A percentile compares a stretch with the other conserved stretches of the same genome.
Evolutionary conservation across 2,113 vertebrate genomes (phyloP).

Genomic region (Hypanus sabinus): DNA sequence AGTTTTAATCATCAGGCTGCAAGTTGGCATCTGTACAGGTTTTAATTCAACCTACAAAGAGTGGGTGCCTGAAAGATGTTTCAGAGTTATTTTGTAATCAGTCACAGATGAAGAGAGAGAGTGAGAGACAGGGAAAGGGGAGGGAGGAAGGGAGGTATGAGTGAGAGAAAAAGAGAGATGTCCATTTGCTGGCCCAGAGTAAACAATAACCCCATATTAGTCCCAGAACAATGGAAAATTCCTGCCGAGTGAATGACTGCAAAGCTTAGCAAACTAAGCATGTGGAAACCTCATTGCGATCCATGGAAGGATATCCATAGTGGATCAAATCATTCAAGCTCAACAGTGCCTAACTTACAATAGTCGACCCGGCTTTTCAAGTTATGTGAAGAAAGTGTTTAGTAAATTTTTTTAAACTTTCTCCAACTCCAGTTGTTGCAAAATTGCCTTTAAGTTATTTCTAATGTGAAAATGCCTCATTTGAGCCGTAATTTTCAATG

Average conservation of each 20-base stretch:
- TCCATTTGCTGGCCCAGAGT: slow-evolving; percentile 47
- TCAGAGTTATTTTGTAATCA: slow-evolving; percentile 46
- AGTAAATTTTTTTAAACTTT: neutral
- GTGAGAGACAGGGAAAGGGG: no score
- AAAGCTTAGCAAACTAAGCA: slow-evolving; percentile 50
- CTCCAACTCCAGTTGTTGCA: neutral
- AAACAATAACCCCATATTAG: slow-evolving; percentile 51
- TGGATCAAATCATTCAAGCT: neutral
- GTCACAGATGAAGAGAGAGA: slow-evolving; percentile 41
- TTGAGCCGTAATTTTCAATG: neutral
- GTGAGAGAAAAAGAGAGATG: slow-evolving; percentile 49
- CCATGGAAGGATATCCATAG: slow-evolving; percentile 46
- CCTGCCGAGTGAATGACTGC: slow-evolving; percentile 48
- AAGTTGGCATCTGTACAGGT: slow-evolving; percentile 47
- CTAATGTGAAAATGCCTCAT: neutral
- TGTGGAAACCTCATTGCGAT: slow-evolving; percentile 55
- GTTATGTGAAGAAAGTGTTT: neutral
- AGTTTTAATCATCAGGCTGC: slow-evolving; percentile 17
- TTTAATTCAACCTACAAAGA: slow-evolving; percentile 49
- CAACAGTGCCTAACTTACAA: neutral
- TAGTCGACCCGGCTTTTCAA: neutral
- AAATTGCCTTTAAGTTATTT: neutral
- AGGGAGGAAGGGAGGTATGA: slow-evolving; percentile 39
- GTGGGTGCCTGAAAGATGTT: slow-evolving; percentile 52
- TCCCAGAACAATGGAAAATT: slow-evolving; percentile 52